phyloP scores from a whole-genome alignment of 2,888 invertebrate species.

The Bugulina stolonifera region DNA sequence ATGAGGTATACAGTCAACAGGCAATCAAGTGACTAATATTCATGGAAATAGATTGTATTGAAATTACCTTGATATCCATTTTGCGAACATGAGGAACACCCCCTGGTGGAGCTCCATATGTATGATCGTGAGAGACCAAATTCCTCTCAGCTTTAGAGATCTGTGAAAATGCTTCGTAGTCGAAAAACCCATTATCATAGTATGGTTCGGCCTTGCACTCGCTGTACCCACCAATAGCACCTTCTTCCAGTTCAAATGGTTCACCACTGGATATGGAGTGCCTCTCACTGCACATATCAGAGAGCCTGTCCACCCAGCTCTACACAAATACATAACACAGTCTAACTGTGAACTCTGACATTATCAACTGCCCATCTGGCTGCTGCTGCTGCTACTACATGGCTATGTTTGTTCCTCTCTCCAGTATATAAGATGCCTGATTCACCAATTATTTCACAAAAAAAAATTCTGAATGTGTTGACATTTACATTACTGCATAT shows the following conservation, averaged over 20 bases:
- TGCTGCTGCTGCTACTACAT: background rate
- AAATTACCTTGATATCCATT: slow-evolving; percentile 26
- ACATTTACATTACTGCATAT: too few relatives aligned
- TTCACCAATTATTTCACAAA: too few relatives aligned
- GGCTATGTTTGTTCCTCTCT: too few relatives aligned
- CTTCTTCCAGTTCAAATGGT: background rate
- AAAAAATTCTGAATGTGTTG: too few relatives aligned
- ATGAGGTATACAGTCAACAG: too few relatives aligned
- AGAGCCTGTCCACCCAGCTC: background rate
- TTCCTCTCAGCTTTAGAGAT: background rate
- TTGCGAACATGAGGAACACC: slow-evolving; percentile 25
- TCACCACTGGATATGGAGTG: slow-evolving; percentile 8
- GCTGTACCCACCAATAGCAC: background rate
- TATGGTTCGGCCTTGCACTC: background rate
- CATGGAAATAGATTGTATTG: too few relatives aligned
- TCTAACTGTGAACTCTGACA: too few relatives aligned
- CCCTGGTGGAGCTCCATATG: slow-evolving; percentile 23
- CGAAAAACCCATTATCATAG: slow-evolving; percentile 5
- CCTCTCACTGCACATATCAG: background rate
- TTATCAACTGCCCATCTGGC: background rate
- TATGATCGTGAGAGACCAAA: slow-evolving; percentile 13
- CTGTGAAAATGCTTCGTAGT: background rate
- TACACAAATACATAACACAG: background rate
- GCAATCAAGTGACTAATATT: too few relatives aligned
- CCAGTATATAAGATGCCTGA: too few relatives aligned